phyloP scores from a whole-genome alignment of 2,888 invertebrate species.

The Geophilus truncorum region DNA sequence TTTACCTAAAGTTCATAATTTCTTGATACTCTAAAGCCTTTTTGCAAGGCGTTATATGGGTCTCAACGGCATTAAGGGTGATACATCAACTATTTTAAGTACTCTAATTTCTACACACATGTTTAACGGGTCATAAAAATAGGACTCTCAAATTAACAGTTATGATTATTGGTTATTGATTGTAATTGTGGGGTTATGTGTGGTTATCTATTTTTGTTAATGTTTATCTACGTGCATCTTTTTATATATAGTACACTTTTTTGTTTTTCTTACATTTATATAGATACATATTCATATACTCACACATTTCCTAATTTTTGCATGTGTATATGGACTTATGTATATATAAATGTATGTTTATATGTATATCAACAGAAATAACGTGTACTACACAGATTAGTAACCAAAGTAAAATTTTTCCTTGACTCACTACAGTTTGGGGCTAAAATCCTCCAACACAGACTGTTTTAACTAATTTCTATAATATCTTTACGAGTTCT shows the following conservation, averaged over 20 bases:
- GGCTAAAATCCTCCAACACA: neutral
- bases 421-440: neutral
- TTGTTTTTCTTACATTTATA: conserved; percentile 1
- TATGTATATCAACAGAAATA: conserved; percentile 30
- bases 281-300: conserved; percentile 1
- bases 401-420: neutral
- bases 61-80: neutral
- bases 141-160: conserved; percentile 33
- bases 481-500: neutral
- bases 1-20: conserved; percentile 15
- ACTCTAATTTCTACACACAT: conserved; percentile 28
- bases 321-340: neutral
- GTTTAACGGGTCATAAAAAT: conserved; percentile 34
- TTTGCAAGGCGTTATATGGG: neutral
- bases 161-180: conserved; percentile 35
- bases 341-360: neutral
- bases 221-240: conserved; percentile 33
- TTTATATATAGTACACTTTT: neutral
- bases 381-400: conserved; percentile 29
- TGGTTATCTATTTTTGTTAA: conserved; percentile 30
- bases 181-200: conserved; percentile 34
- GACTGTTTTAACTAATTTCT: neutral
- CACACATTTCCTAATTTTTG: neutral
- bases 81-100: conserved; percentile 30
- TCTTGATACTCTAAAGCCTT: neutral